Percentiles rank a stretch among this genome's conserved stretches.
phyloP scores from a whole-genome alignment of 2,888 invertebrate genomes.

The Drosophila yooni region DNA sequence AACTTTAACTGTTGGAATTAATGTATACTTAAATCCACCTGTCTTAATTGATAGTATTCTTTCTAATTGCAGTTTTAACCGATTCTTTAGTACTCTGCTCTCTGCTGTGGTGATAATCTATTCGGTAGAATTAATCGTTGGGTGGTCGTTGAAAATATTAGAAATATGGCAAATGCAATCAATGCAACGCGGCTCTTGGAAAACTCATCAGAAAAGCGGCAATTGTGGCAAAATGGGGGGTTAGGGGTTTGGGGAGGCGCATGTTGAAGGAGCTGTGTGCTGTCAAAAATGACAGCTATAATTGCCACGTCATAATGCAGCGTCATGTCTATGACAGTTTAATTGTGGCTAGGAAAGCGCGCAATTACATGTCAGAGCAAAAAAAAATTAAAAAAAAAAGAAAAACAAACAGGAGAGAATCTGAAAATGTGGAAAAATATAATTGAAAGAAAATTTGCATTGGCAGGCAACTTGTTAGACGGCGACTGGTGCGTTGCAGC shows the following conservation, averaged over 20 bases:
- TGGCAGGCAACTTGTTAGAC: slow-evolving; percentile 63
- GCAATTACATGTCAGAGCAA: slow-evolving; percentile 70
- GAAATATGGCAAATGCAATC: slow-evolving; percentile 28
- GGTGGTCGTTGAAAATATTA: slow-evolving; percentile 39
- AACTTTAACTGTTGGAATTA: background rate
- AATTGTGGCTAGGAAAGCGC: slow-evolving; percentile 80
- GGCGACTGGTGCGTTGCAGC: slow-evolving; percentile 23
- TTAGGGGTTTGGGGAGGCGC: background rate
- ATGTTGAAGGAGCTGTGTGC: slow-evolving; percentile 43
- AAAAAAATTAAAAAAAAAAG: background rate
- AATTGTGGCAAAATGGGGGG: background rate
- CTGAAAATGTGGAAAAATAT: slow-evolving; percentile 50
- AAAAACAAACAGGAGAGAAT: slow-evolving; percentile 10
- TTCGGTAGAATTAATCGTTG: slow-evolving; percentile 5
- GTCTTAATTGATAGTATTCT: background rate
- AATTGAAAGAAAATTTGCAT: slow-evolving; percentile 78
- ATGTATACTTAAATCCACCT: background rate
- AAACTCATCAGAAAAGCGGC: slow-evolving; percentile 53
- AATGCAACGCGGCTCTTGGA: slow-evolving; percentile 31
- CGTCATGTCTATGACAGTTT: slow-evolving; percentile 80
- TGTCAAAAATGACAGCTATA: slow-evolving; percentile 77
- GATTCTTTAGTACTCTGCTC: background rate
- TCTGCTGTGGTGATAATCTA: background rate
- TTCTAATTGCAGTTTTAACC: background rate
- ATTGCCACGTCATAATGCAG: slow-evolving; percentile 77